Conservation (phyloP, 1,140 invertebrate species). For the Drosophila lini region DNA sequence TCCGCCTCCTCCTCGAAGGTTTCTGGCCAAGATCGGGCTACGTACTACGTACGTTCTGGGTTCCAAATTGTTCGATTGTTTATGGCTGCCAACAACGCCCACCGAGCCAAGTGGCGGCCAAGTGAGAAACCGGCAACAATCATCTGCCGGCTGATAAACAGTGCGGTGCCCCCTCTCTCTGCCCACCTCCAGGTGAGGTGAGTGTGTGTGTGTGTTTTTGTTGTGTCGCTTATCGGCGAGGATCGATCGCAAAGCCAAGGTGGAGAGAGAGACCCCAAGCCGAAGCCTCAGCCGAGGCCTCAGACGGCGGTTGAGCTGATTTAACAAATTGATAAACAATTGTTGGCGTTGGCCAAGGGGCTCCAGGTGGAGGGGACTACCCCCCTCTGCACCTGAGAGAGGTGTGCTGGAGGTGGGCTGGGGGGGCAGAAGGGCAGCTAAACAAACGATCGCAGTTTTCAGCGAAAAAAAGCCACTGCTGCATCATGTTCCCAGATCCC, state of each 20-base stretch:
- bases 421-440: conserved; percentile 49
- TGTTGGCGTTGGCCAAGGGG: conserved; percentile 69
- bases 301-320: conserved; percentile 63
- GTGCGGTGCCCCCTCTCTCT: conserved; percentile 22
- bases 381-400: conserved; percentile 5
- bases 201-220: conserved; percentile 44
- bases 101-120: conserved; percentile 57
- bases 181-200: background rate
- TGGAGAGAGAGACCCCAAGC: conserved; percentile 18
- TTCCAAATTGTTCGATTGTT: conserved; percentile 82
- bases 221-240: conserved; percentile 76
- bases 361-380: background rate
- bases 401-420: conserved; percentile 3
- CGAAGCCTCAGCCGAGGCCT: conserved; percentile 4
- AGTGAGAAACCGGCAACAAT: conserved; percentile 83
- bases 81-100: conserved; percentile 80
- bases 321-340: conserved; percentile 84
- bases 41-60: conserved; percentile 13
- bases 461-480: conserved; percentile 25
- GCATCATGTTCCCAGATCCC: conserved; percentile 40
- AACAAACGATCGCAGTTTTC: conserved; percentile 66
- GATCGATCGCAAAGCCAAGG: conserved; percentile 66
- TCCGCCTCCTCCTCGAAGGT: conserved; percentile 16
- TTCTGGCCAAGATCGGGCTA: conserved; percentile 50
- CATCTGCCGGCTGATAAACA: conserved; percentile 79